Conservation (phyloP, 2,113 vertebrate genomes). For the Hiodon alosoides region DNA sequence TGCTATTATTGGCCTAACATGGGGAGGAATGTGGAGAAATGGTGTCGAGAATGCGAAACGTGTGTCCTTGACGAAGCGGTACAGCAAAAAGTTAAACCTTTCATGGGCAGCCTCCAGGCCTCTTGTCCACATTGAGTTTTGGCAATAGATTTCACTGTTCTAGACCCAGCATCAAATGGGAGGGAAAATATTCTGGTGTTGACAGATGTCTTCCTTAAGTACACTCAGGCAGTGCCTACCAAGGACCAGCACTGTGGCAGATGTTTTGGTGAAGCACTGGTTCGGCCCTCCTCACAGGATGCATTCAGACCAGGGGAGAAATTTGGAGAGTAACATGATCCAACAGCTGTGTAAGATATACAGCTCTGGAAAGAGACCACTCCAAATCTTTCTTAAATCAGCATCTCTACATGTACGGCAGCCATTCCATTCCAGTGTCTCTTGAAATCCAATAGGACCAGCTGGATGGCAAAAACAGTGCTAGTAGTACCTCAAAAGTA, state of each 20-base stretch:
- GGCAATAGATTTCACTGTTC: background rate
- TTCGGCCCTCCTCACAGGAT: background rate
- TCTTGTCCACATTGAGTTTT: background rate
- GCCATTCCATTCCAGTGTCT: too few relatives aligned
- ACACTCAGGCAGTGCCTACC: background rate
- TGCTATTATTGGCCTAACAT: conserved; percentile 7
- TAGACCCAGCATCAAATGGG: background rate
- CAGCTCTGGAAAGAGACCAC: too few relatives aligned
- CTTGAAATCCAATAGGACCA: too few relatives aligned
- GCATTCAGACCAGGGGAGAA: too few relatives aligned
- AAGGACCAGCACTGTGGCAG: conserved; percentile 3
- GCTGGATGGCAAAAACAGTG: too few relatives aligned
- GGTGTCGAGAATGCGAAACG: background rate
- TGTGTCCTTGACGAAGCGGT: conserved; percentile 4
- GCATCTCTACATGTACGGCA: too few relatives aligned
- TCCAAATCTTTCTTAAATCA: too few relatives aligned
- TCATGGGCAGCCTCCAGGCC: background rate
- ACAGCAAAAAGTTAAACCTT: background rate
- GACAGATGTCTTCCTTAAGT: conserved; percentile 14
- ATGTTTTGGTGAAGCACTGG: conserved; percentile 4
- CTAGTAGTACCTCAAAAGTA: too few relatives aligned
- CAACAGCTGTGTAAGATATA: too few relatives aligned
- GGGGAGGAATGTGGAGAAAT: background rate
- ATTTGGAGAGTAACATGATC: too few relatives aligned
- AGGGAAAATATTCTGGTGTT: conserved; percentile 10